phyloP scores from a whole-genome alignment of 2,113 vertebrate species.

The Paradoxurus hermaphroditus region DNA sequence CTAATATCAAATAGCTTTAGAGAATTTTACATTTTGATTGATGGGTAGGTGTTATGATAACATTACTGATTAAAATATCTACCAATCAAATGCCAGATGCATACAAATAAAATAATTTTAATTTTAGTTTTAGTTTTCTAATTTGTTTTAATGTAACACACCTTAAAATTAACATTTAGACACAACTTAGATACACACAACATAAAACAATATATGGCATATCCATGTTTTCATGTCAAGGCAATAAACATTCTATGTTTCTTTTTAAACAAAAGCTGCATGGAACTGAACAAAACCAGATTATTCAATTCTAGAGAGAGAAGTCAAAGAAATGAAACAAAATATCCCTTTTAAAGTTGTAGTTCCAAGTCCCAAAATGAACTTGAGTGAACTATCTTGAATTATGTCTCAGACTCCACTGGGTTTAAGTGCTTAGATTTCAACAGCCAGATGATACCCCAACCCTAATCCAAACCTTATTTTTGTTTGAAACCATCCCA shows the following conservation, averaged over 20 bases:
- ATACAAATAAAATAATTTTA: conserved; percentile 1
- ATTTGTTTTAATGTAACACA: neutral
- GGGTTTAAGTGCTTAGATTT: neutral
- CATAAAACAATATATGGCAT: neutral
- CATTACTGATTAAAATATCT: neutral
- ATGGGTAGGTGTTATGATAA: neutral
- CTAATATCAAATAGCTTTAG: conserved; percentile 22
- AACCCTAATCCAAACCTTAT: neutral
- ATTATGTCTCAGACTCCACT: neutral
- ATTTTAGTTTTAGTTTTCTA: neutral
- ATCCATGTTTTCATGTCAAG: neutral
- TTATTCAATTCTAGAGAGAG: neutral
- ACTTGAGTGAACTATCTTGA: neutral
- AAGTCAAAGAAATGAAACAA: neutral
- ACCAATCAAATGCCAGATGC: conserved; percentile 12
- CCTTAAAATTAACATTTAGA: neutral
- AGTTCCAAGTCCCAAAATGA: neutral
- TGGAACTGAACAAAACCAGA: neutral
- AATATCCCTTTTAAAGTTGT: neutral
- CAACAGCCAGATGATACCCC: neutral
- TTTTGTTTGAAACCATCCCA: neutral
- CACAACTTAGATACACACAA: neutral
- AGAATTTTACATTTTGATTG: neutral
- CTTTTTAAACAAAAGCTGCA: neutral
- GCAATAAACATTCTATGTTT: neutral